phyloP scores from a whole-genome alignment of 1,140 invertebrate species.

The Zaprionus kolodkinae region DNA sequence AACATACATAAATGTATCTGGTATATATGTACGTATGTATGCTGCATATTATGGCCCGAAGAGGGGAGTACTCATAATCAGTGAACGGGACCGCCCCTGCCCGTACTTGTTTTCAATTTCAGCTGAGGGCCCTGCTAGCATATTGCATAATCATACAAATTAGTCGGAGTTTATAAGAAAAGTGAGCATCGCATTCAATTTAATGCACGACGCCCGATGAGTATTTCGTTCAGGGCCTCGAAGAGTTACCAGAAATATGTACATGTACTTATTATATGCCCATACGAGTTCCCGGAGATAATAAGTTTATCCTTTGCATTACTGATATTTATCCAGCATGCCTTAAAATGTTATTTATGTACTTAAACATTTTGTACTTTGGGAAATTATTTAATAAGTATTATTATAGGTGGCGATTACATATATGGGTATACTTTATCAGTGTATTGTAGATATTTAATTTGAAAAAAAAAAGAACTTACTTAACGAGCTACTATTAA shows the following conservation, averaged over 20 bases:
- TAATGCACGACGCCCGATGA: background rate
- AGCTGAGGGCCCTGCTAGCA: constrained; percentile 19
- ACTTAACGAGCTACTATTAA: background rate
- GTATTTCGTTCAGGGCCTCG: background rate
- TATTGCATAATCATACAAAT: constrained; percentile 72
- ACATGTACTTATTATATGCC: background rate
- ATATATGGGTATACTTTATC: background rate
- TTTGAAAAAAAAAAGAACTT: background rate
- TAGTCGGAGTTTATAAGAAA: constrained; percentile 35
- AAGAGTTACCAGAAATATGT: background rate
- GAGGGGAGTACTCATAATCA: constrained; percentile 53
- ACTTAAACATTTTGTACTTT: background rate
- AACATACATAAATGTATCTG: constrained; percentile 28
- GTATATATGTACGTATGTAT: background rate
- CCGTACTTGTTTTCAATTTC: constrained; percentile 75
- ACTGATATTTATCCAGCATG: background rate
- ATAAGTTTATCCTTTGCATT: constrained; percentile 3
- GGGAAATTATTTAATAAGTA: background rate
- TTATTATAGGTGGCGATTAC: background rate
- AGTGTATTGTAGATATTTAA: background rate
- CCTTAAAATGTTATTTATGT: background rate
- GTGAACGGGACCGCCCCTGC: constrained; percentile 42
- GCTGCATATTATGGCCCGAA: constrained; percentile 19
- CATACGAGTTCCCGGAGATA: background rate
- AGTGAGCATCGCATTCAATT: constrained; percentile 26